A percentile compares a stretch with the other conserved stretches of the same genome.
phyloP scores from a whole-genome alignment of 2,113 vertebrate species.

The Phyllopteryx taeniolatus region DNA sequence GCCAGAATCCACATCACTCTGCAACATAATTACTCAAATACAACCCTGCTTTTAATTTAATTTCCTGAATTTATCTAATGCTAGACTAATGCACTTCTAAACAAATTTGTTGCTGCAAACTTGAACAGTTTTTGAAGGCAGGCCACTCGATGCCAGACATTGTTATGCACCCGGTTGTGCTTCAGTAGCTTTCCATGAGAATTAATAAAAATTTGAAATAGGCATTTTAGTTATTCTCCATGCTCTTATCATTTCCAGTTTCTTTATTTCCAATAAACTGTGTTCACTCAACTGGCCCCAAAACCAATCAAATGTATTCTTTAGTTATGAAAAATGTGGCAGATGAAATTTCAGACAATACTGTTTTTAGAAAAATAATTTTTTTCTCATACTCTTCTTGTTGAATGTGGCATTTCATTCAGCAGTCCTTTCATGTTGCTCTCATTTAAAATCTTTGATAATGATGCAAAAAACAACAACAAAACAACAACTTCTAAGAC shows the following conservation, averaged over 20 bases:
- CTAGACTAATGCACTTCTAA: not conserved
- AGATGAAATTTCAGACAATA: not conserved
- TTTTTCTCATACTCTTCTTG: not conserved
- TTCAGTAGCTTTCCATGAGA: not conserved
- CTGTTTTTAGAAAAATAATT: not conserved
- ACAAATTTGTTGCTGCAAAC: not conserved
- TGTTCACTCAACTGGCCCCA: not conserved
- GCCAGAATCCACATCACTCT: not conserved
- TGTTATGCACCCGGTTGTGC: not conserved
- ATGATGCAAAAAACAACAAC: not conserved
- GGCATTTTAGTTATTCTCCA: not conserved
- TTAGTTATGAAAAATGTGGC: not conserved
- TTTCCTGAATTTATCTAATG: not conserved
- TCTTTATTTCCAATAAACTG: not conserved
- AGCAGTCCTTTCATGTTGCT: not conserved
- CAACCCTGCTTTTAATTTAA: not conserved
- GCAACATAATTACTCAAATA: not conserved
- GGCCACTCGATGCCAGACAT: not conserved
- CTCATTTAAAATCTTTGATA: not conserved
- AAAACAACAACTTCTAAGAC: not conserved
- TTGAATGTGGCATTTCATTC: not conserved
- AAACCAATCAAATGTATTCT: not conserved
- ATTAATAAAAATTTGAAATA: not conserved
- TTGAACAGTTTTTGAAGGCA: not conserved
- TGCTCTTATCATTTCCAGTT: not conserved